A percentile compares a stretch with the other conserved stretches of the same genome.
Evolutionary conservation across 2,888 invertebrate species (phyloP).

Genomic region (Smittia aterrima): DNA sequence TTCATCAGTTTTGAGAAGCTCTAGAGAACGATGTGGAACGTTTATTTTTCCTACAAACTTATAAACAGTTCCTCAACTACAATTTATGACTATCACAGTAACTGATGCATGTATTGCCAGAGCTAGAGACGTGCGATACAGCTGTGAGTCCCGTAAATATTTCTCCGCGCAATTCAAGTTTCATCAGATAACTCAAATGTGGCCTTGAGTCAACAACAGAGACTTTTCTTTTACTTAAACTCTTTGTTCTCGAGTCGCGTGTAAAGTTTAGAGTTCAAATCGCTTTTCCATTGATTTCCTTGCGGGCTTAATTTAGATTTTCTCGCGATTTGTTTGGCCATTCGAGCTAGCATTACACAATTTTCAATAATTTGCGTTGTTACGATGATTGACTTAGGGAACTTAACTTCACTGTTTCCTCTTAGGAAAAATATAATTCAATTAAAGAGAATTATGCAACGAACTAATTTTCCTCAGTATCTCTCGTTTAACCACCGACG

Average conservation of each 20-base stretch:
- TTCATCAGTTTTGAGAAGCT: too few species aligned
- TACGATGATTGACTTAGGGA: not conserved
- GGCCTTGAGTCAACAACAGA: constrained; percentile 33
- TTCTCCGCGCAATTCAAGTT: not conserved
- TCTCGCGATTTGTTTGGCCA: not conserved
- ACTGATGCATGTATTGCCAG: not conserved
- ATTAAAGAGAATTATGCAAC: constrained; percentile 6
- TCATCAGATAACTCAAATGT: constrained; percentile 19
- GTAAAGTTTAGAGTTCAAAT: constrained; percentile 24
- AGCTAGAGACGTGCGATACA: not conserved
- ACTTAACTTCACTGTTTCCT: not conserved
- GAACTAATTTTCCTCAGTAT: not conserved
- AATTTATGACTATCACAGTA: constrained; percentile 25
- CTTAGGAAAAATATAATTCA: not conserved
- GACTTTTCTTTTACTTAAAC: constrained; percentile 29
- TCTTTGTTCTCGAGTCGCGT: constrained; percentile 35
- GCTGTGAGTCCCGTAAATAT: not conserved
- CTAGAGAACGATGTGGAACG: too few species aligned
- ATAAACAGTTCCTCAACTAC: not conserved
- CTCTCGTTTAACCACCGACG: not conserved
- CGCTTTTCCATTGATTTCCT: not conserved
- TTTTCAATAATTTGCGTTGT: constrained; percentile 20
- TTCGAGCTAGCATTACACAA: not conserved
- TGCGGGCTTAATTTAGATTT: not conserved
- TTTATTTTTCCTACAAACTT: constrained; percentile 1